These are phyloP conservation scores for Agrotis clavis DNA, from an alignment of 2,888 invertebrate genomes.

Conservation along the genomic window DNA sequence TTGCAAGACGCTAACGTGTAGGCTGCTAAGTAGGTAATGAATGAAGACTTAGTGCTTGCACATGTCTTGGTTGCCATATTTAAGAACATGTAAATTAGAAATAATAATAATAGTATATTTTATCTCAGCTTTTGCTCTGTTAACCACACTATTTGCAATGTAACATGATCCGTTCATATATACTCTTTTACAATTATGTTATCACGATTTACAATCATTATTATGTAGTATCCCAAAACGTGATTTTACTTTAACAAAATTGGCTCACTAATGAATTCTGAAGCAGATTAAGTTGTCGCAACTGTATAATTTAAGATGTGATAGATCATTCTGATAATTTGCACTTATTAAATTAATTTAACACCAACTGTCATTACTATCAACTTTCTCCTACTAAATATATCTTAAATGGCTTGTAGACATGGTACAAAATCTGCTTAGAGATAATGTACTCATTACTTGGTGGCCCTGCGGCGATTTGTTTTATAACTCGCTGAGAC, in stretches of 20 bases:
- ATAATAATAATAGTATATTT: neutral
- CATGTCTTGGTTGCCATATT: neutral
- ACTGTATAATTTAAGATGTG: neutral
- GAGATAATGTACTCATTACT: slow-evolving; percentile 41
- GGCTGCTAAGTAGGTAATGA: slow-evolving; percentile 1
- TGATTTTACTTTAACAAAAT: neutral
- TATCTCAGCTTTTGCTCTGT: neutral
- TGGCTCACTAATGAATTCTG: neutral
- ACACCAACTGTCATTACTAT: slow-evolving; percentile 3
- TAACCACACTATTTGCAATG: too few species aligned
- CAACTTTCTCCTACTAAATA: slow-evolving; percentile 40
- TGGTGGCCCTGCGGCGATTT: slow-evolving; percentile 37
- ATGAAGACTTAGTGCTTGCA: neutral
- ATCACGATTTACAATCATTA: too few species aligned
- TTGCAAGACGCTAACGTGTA: neutral
- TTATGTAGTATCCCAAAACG: too few species aligned
- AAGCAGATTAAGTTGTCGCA: slow-evolving; percentile 34
- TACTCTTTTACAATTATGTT: too few species aligned
- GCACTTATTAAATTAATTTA: slow-evolving; percentile 24
- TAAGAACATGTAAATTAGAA: neutral
- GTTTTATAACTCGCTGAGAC: slow-evolving; percentile 32
- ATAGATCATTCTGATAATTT: slow-evolving; percentile 36
- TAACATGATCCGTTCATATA: too few species aligned
- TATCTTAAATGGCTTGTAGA: slow-evolving; percentile 26
- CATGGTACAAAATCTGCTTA: slow-evolving; percentile 15